phyloP scores from a whole-genome alignment of 2,888 invertebrate genomes.

The Aethes cnicana region DNA sequence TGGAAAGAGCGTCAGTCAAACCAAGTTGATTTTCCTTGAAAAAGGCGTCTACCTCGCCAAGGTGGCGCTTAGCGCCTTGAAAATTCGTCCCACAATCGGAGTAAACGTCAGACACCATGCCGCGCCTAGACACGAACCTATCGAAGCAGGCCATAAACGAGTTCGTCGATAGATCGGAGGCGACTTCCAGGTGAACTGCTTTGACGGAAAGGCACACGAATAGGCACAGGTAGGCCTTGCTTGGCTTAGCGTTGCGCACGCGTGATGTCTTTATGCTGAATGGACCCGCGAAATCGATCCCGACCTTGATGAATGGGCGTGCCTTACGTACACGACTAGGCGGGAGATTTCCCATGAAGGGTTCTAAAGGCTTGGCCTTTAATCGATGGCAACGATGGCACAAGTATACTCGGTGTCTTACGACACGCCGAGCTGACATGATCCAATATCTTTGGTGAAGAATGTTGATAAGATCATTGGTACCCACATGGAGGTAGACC shows the following conservation, averaged over 20 bases:
- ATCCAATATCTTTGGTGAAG: constrained; percentile 14
- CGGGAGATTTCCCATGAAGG: background rate
- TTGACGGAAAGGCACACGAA: background rate
- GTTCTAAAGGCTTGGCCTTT: constrained; percentile 1
- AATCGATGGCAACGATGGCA: background rate
- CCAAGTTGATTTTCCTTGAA: background rate
- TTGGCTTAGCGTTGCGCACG: background rate
- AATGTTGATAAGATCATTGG: constrained; percentile 6
- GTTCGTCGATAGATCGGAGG: constrained; percentile 8
- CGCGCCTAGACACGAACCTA: constrained; percentile 4
- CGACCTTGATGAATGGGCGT: background rate
- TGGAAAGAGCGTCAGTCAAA: background rate
- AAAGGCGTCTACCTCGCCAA: background rate
- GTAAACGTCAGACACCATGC: constrained; percentile 3
- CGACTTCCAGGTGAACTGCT: constrained; percentile 8
- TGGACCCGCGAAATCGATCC: background rate
- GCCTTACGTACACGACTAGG: background rate
- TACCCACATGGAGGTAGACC: background rate
- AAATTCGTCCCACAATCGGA: constrained; percentile 2
- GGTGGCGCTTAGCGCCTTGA: background rate
- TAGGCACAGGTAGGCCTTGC: constrained; percentile 1
- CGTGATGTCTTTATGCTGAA: background rate
- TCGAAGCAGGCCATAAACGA: constrained; percentile 14
- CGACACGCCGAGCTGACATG: constrained; percentile 2
- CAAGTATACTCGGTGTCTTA: constrained; percentile 2